These are phyloP conservation scores for Sphaerodactylus townsendi DNA, from an alignment of 2,113 vertebrate species.

Conservation along the genomic window DNA sequence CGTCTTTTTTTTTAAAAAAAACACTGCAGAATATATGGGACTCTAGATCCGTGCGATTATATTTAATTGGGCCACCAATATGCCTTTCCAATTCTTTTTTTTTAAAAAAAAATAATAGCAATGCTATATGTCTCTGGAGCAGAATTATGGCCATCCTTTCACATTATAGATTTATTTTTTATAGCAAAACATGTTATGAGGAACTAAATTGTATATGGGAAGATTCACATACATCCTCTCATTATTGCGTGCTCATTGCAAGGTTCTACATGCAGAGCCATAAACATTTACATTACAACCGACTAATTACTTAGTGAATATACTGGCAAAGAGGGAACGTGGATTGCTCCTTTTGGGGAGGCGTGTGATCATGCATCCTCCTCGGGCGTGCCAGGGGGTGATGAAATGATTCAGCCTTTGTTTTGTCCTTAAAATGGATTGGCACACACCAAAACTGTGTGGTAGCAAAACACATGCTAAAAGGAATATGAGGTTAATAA, in stretches of 20 bases:
- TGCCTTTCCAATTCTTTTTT: background rate
- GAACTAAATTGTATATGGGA: background rate
- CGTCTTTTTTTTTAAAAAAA: no score
- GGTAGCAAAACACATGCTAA: background rate
- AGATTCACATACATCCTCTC: background rate
- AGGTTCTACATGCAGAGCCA: background rate
- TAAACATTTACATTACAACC: background rate
- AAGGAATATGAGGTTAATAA: background rate
- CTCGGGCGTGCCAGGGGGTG: background rate
- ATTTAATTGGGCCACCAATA: background rate
- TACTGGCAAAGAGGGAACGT: constrained; percentile 1
- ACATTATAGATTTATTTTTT: constrained; percentile 5
- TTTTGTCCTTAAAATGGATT: background rate
- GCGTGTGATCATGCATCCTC: background rate
- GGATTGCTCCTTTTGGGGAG: background rate
- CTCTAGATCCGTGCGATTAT: background rate
- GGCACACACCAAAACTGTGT: constrained; percentile 1
- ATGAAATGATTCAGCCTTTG: background rate
- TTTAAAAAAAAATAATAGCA: background rate
- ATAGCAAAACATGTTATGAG: background rate
- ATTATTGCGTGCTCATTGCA: background rate
- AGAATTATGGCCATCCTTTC: background rate
- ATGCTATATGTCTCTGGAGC: background rate
- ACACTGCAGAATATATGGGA: background rate
- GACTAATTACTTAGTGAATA: background rate